Evolutionary conservation across 1,140 invertebrate species (phyloP).

Genomic region (Paraescarpia echinospica): DNA sequence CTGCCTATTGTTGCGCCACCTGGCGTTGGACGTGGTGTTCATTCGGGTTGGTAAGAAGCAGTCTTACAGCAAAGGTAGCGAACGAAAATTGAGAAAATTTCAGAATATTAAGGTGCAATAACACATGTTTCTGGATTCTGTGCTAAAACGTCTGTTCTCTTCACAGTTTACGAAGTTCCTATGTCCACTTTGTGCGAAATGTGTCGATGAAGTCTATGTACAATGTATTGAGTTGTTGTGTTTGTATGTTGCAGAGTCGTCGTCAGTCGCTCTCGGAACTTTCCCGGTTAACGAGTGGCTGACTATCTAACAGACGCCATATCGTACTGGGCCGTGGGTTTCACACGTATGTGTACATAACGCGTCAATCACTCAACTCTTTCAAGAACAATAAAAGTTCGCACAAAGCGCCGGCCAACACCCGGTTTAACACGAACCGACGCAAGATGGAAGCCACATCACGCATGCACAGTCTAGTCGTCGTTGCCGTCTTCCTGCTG

Average conservation of each 20-base stretch:
- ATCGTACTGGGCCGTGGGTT: too few relatives aligned
- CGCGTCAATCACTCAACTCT: background rate
- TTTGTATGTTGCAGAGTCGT: background rate
- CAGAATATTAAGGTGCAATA: background rate
- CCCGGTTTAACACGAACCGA: background rate
- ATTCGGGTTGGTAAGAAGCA: background rate
- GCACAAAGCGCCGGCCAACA: background rate
- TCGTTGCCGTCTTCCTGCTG: background rate
- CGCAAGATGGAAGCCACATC: background rate
- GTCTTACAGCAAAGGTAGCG: background rate
- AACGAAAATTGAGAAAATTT: background rate
- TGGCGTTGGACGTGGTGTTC: background rate
- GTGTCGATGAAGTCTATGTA: background rate
- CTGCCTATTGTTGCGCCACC: background rate
- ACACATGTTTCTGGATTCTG: background rate
- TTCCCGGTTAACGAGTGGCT: background rate
- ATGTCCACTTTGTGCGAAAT: background rate
- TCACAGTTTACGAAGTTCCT: background rate
- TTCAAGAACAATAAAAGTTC: background rate
- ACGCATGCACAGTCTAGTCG: background rate
- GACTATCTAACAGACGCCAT: too few relatives aligned
- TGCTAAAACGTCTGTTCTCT: background rate
- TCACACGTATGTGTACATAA: too few relatives aligned
- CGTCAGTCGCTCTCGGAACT: background rate
- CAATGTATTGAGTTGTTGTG: background rate